Percentiles rank a stretch among this genome's conserved stretches.
These are phyloP conservation scores for Cosmorhoe ocellata DNA, from an alignment of 2,888 invertebrate species.

Conservation along the genomic window DNA sequence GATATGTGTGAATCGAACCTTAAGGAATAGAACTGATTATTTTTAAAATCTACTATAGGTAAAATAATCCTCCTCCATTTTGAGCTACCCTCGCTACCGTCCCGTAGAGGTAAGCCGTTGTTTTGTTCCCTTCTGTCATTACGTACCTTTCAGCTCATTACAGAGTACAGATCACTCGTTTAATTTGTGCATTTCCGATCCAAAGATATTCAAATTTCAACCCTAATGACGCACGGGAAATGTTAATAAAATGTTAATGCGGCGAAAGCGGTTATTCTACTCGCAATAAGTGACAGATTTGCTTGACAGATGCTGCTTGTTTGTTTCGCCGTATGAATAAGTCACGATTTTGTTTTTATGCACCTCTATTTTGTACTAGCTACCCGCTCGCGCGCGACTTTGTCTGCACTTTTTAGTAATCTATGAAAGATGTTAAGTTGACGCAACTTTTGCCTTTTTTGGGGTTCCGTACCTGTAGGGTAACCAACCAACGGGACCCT, in stretches of 20 bases:
- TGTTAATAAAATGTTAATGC: conserved; percentile 82
- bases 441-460: too few species aligned
- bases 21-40: background rate
- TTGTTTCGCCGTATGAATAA: conserved; percentile 74
- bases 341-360: conserved; percentile 73
- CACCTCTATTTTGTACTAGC: conserved; percentile 32
- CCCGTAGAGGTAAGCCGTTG: conserved; percentile 74
- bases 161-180: conserved; percentile 78
- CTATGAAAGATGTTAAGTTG: too few species aligned
- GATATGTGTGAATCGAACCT: too few species aligned
- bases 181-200: conserved; percentile 83
- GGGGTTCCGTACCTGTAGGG: too few species aligned
- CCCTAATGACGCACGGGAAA: conserved; percentile 79
- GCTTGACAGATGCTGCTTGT: conserved; percentile 77
- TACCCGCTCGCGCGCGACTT: too few species aligned
- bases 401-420: too few species aligned
- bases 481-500: too few species aligned
- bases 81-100: conserved; percentile 52
- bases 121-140: conserved; percentile 74
- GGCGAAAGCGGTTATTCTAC: conserved; percentile 69
- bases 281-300: conserved; percentile 80
- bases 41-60: conserved; percentile 5
- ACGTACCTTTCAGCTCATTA: conserved; percentile 79
- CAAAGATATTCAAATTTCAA: conserved; percentile 80
- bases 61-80: conserved; percentile 49